Conservation (phyloP, 2,797 vertebrate species). For the Helostoma temminkii region DNA sequence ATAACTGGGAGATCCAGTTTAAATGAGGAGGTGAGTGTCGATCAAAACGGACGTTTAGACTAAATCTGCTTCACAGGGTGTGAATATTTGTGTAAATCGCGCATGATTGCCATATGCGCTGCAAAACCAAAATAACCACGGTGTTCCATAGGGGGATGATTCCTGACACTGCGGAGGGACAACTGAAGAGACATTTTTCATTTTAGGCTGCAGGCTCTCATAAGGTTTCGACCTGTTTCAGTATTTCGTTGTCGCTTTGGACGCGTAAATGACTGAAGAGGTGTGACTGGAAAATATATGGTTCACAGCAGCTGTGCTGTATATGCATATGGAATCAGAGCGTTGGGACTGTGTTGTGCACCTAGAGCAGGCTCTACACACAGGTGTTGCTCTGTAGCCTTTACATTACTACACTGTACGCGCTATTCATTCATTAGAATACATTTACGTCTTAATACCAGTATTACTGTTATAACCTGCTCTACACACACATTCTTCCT, state of each 20-base stretch:
- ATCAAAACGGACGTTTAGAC: neutral
- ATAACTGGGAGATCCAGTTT: constrained; percentile 53
- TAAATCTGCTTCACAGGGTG: constrained; percentile 17
- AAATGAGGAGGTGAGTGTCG: constrained; percentile 77
- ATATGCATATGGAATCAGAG: neutral
- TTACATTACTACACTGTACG: constrained; percentile 1
- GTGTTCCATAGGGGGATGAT: constrained; percentile 18
- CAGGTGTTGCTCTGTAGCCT: constrained; percentile 36
- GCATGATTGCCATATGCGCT: constrained; percentile 7
- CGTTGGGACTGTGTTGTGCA: constrained; percentile 3
- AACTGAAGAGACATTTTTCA: constrained; percentile 53
- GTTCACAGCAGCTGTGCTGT: constrained; percentile 5
- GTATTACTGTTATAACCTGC: constrained; percentile 6
- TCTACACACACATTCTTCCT: constrained; percentile 9
- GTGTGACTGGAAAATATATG: constrained; percentile 10
- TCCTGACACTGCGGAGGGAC: constrained; percentile 59
- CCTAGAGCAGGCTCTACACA: constrained; percentile 1
- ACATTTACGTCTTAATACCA: neutral
- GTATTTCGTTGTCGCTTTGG: constrained; percentile 25
- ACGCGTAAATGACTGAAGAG: constrained; percentile 25
- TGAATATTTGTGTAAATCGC: constrained; percentile 14
- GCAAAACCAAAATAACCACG: neutral
- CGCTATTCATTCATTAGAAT: constrained; percentile 1
- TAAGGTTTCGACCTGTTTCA: constrained; percentile 36
- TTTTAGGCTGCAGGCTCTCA: constrained; percentile 52